These are phyloP conservation scores for Charadrius vociferus DNA, from an alignment of 2,113 vertebrate genomes.

Conservation along the genomic window DNA sequence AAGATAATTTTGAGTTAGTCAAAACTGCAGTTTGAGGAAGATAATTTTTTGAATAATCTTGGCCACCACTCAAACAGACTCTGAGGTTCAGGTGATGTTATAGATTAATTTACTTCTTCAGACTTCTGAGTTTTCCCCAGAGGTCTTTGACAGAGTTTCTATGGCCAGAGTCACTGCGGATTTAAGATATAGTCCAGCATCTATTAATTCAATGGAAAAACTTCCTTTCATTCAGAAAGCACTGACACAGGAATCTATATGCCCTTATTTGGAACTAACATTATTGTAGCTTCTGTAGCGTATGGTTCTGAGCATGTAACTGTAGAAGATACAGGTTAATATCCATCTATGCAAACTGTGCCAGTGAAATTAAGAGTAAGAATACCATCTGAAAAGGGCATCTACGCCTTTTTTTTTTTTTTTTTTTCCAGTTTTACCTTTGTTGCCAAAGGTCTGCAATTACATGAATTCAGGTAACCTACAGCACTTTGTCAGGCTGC, in stretches of 20 bases:
- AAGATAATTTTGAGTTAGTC: not conserved
- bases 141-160: not conserved
- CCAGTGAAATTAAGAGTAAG: not conserved
- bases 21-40: not conserved
- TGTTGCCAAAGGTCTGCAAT: not conserved
- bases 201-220: not conserved
- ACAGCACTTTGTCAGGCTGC: not conserved
- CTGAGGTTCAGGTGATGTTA: not conserved
- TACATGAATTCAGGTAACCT: not conserved
- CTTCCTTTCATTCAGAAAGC: not conserved
- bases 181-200: not conserved
- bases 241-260: not conserved
- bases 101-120: not conserved
- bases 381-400: not conserved
- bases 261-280: not conserved
- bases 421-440: not conserved
- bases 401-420: not conserved
- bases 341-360: not conserved
- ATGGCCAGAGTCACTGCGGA: not conserved
- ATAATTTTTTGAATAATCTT: not conserved
- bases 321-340: not conserved
- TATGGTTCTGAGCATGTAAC: not conserved
- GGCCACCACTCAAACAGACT: not conserved
- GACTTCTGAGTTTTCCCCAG: not conserved
- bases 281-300: not conserved